Evolutionary conservation across 2,113 vertebrate species (phyloP), one percentile per base, ranked within the genome.

Genomic region (Aptenodytes forsteri): DNA sequence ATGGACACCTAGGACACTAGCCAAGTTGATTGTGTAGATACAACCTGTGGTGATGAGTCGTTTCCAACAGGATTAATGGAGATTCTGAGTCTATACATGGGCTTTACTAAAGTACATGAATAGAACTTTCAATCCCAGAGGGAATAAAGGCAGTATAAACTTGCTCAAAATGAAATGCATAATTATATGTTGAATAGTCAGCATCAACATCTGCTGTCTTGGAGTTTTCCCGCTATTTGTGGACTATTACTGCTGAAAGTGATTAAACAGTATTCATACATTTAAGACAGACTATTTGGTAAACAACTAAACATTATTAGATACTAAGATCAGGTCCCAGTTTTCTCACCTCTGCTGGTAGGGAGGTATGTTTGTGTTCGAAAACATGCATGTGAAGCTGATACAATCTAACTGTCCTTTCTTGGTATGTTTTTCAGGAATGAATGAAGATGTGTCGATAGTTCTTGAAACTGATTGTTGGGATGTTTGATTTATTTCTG

Each of bases 401-500:
- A 23, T 66, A 19, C 4, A 77, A 38, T 58, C 4, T 27, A 80
- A 8, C 26, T 47, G 26, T 46, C 12, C 11, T 76, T 91, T 79
- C 20, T 56, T 0, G 0, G 5, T 4, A 2, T 29, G 12, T 46
- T 70, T 87, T 88, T 52, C 50, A 67, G 26, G 18, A 70, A 34
- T 40, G 15, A 83, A n/a, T 71, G 29, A 62, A 92, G 15, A 40
- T 59, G 7, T 69, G 40, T 54, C 5, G 2, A 54, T 55, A 79
- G 36, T 79, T 79, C 67, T 72, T 65, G 49, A 90, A 85, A n/a
- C 18, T 73, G 13, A 7, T 22, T 66, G 13, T 29, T 72, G 11
- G 13, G 52, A 55, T 62, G 16, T 44, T 64, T 70, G 29, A 19
- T 62, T 76, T 86, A 36, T 76, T 52, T 81, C 62, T 89, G 9